phyloP scores from a whole-genome alignment of 1,140 invertebrate species.

The Pristionchus pacificus region DNA sequence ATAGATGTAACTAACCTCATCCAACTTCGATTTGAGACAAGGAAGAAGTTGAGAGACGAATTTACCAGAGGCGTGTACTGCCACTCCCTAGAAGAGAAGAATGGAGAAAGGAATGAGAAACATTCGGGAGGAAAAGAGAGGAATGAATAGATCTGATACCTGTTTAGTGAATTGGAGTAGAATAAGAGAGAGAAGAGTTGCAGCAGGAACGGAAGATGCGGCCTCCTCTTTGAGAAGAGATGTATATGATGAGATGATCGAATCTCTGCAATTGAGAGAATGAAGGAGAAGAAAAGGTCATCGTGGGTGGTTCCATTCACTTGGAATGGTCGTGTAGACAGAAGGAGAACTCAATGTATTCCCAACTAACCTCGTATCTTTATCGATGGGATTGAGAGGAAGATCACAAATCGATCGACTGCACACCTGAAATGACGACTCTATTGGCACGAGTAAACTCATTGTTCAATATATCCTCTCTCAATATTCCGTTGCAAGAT shows the following conservation, averaged over 20 bases:
- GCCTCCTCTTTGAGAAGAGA: not conserved
- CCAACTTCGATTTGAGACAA: not conserved
- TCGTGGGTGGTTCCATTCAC: no score
- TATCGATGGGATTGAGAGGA: not conserved
- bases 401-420: not conserved
- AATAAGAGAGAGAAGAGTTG: not conserved
- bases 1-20: not conserved
- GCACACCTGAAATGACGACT: not conserved
- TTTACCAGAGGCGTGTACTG: not conserved
- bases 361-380: not conserved
- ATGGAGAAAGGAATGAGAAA: not conserved
- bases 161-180: not conserved
- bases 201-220: not conserved
- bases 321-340: no score
- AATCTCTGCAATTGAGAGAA: not conserved
- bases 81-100: not conserved
- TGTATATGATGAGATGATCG: not conserved
- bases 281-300: no score
- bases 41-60: not conserved
- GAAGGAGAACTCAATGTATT: no score
- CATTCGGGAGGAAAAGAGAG: not conserved
- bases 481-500: not conserved
- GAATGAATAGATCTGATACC: no score
- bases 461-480: not conserved
- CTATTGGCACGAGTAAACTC: no score